Evolutionary conservation across 2,113 vertebrate species (phyloP).

Genomic region (Illadopsis cleaveri): DNA sequence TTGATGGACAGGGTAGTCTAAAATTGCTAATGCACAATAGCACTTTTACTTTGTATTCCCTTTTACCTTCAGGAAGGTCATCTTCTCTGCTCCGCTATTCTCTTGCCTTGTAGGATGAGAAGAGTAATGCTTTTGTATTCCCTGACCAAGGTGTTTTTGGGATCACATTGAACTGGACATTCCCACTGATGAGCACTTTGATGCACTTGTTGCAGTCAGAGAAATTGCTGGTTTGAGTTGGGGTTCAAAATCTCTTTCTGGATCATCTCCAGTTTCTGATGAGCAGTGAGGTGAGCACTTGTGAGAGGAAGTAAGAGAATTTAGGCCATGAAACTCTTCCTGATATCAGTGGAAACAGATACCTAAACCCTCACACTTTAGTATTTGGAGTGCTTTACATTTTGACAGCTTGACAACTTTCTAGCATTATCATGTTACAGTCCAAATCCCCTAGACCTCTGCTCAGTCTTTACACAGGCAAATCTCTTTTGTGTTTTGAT

Average conservation of each 20-base stretch:
- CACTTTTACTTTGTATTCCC: not conserved
- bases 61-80: not conserved
- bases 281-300: not conserved
- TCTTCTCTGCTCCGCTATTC: not conserved
- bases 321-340: not conserved
- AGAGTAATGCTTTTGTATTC: not conserved
- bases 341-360: constrained; percentile 12
- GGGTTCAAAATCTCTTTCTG: not conserved
- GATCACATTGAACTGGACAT: not conserved
- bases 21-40: not conserved
- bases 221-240: not conserved
- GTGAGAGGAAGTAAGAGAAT: not conserved
- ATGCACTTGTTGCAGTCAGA: not conserved
- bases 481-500: not conserved
- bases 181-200: not conserved
- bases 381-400: not conserved
- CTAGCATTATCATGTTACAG: constrained; percentile 26
- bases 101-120: not conserved
- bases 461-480: not conserved
- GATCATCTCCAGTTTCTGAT: not conserved
- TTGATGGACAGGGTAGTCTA: not conserved
- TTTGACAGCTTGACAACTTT: constrained; percentile 51
- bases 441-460: not conserved
- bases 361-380: not conserved
- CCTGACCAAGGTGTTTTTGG: not conserved